Evolutionary conservation across 2,888 invertebrate genomes (phyloP), one percentile per base, ranked within the genome.

Genomic region (Perithous albicinctus): DNA sequence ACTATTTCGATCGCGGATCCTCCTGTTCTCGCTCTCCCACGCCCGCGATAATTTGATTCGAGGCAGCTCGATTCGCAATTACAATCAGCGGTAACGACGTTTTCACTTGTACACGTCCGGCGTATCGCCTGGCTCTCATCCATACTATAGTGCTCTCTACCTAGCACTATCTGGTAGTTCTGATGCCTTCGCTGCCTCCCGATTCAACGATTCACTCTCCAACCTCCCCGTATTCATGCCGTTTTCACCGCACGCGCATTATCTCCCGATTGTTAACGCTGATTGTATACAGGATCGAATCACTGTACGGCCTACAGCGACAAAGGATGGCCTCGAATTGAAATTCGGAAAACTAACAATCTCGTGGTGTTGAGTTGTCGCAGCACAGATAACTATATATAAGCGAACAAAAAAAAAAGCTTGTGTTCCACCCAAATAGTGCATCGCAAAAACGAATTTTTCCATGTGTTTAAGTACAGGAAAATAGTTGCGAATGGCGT

Each of bases 61-160:
- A 32, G 67, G 56, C 67, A 41, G 87, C 83, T 85, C 89, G 89
- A 90, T 76, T 87, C 85, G 84, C 88, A 89, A 90, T 91, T 91
- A 89, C 89, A 91, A 90, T 91, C 89, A 91, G 82, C 86, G 78
- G 87, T 89, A 90, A 91, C 87, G 86, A 87, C 89, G 85, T 87
- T 89, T 87, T 85, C 85, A 84, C 82, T 82, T 73, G 77, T 75
- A 82, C 74, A 64, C 64, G 80, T 43, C 23, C 59, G 51, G 70
- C 66, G 79, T 73, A 84, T 83, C 80, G 56, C 46, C 61, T 69
- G 76, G 81, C 69, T 70, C 59, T 82, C n/a, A n/a, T n/a, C 70
- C 74, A 63, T 73, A 74, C 70, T 59, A 69, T 29, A 63, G 67
- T 63, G 46, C 61, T 63, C 63, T 69, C 29, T 61, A 43, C 15